Percentiles rank a stretch among this genome's conserved stretches.
phyloP scores from a whole-genome alignment of 2,113 vertebrate species.

The Pimephales promelas region DNA sequence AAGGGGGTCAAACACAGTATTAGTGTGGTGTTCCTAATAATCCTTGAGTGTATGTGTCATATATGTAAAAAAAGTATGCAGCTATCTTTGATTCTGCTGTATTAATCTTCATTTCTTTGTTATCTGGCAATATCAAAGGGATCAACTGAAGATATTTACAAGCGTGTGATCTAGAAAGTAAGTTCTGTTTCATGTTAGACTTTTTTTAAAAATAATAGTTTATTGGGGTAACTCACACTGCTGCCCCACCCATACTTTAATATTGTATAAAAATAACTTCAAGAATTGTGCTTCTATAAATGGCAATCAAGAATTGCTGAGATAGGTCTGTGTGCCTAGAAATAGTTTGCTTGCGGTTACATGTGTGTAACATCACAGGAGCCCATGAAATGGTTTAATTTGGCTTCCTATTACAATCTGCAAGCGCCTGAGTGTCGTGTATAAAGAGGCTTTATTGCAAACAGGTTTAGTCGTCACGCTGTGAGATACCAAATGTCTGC shows the following conservation, averaged over 20 bases:
- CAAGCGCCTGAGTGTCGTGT: slow-evolving; percentile 22
- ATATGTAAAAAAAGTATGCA: too few relatives aligned
- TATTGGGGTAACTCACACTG: not conserved
- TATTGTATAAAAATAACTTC: slow-evolving; percentile 30
- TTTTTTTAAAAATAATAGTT: not conserved
- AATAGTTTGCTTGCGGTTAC: slow-evolving; percentile 23
- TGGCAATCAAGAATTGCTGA: not conserved
- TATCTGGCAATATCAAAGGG: not conserved
- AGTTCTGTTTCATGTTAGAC: not conserved
- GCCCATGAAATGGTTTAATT: slow-evolving; percentile 29
- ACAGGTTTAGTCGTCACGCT: slow-evolving; percentile 37
- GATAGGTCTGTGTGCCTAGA: slow-evolving; percentile 30
- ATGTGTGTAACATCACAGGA: slow-evolving; percentile 32
- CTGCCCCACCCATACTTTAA: slow-evolving; percentile 2
- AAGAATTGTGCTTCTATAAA: slow-evolving; percentile 15
- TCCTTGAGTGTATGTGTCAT: too few relatives aligned
- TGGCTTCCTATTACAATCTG: slow-evolving; percentile 39
- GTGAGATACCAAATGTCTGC: slow-evolving; percentile 15
- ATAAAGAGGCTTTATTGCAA: slow-evolving; percentile 51
- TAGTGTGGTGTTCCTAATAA: too few relatives aligned
- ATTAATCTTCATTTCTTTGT: not conserved
- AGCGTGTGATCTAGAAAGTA: not conserved
- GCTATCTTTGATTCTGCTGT: not conserved
- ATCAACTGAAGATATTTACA: not conserved
- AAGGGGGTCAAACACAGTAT: too few relatives aligned